Conservation (phyloP, 2,113 vertebrate species). For the Urocitellus parryii region DNA sequence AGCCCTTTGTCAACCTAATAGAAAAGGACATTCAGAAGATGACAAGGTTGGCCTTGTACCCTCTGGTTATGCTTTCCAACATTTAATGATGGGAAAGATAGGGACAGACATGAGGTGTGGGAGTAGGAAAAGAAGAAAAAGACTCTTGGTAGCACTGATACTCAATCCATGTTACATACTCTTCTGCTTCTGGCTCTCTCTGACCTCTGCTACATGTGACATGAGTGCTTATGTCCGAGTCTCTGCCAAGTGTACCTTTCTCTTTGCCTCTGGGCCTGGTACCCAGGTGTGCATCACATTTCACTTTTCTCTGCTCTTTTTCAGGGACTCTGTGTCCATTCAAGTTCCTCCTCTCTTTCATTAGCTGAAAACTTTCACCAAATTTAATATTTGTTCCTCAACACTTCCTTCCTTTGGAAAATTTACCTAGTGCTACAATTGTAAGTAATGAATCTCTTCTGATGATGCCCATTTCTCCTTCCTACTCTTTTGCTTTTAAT, state of each 20-base stretch:
- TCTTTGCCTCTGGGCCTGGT: neutral
- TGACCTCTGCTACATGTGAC: neutral
- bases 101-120: neutral
- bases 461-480: constrained; percentile 13
- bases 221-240: no score
- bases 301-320: neutral
- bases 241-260: no score
- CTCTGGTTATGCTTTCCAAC: neutral
- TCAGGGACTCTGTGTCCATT: neutral
- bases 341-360: neutral
- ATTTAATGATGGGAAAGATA: neutral
- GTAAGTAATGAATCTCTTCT: neutral
- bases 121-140: neutral
- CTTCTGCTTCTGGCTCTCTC: neutral
- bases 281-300: neutral
- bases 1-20: constrained; percentile 41
- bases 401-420: neutral
- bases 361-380: neutral
- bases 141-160: neutral
- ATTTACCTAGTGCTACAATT: neutral
- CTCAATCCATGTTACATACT: no score
- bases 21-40: neutral
- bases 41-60: neutral
- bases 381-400: neutral
- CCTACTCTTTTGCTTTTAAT: neutral